Percentiles rank a stretch among this genome's conserved stretches.
Evolutionary conservation across 2,113 vertebrate species (phyloP).

Genomic region (Burhinus oedicnemus): DNA sequence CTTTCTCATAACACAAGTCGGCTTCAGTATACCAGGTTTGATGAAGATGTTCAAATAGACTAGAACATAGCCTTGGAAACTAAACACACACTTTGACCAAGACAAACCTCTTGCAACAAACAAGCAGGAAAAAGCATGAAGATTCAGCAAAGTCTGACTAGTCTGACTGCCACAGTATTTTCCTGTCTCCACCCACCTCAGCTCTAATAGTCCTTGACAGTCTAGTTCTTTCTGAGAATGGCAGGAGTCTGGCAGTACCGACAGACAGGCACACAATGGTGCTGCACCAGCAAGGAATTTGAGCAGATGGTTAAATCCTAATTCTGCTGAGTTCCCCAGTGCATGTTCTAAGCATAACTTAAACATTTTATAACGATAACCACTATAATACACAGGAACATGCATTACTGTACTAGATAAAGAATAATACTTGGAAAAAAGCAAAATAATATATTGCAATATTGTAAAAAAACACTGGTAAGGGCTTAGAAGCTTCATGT

Average conservation of each 20-base stretch:
- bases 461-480: background rate
- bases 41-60: background rate
- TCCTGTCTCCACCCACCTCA: constrained; percentile 16
- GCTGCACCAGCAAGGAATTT: background rate
- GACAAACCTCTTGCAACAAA: background rate
- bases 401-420: background rate
- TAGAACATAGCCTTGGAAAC: background rate
- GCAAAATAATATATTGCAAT: background rate
- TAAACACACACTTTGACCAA: background rate
- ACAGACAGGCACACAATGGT: background rate
- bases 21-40: background rate
- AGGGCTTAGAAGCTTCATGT: background rate
- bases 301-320: background rate
- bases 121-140: background rate
- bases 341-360: background rate
- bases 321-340: background rate
- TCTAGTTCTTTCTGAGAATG: background rate
- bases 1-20: background rate
- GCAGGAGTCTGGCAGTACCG: background rate
- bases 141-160: constrained; percentile 3
- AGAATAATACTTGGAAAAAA: background rate
- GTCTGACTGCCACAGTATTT: background rate
- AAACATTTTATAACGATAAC: background rate
- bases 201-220: background rate
- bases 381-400: background rate